Percentiles rank a stretch among this genome's conserved stretches.
Evolutionary conservation across 1,140 invertebrate genomes (phyloP).

Genomic region (Tenebrio molitor): DNA sequence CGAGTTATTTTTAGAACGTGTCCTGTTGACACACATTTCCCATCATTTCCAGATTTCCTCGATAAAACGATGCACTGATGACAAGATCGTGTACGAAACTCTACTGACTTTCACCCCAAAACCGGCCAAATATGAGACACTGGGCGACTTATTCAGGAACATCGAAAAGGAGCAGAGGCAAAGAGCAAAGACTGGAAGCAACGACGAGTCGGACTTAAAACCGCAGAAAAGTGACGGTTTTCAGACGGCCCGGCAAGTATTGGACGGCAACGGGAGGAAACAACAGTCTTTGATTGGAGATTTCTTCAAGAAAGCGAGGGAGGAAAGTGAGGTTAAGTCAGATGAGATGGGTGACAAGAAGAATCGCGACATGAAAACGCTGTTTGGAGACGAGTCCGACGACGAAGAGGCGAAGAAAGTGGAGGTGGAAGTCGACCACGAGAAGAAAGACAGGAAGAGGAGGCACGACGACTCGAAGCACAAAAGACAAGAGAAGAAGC

Average conservation of each 20-base stretch:
- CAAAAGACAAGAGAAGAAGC: constrained; percentile 2
- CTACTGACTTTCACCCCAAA: constrained; percentile 65
- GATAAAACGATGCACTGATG: constrained; percentile 65
- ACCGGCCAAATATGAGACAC: constrained; percentile 65
- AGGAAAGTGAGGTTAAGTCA: constrained; percentile 46
- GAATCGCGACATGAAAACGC: constrained; percentile 32
- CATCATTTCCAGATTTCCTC: constrained; percentile 65
- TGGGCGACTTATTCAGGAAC: constrained; percentile 66
- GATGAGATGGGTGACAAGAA: constrained; percentile 43
- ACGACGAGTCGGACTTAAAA: not conserved
- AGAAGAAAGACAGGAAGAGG: constrained; percentile 15
- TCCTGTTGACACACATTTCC: constrained; percentile 54
- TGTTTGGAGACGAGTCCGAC: constrained; percentile 57
- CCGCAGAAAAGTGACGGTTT: constrained; percentile 30
- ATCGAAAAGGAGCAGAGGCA: constrained; percentile 62
- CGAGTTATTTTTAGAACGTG: constrained; percentile 59
- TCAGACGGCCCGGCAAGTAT: constrained; percentile 54
- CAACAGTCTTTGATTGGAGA: constrained; percentile 41
- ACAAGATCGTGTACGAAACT: constrained; percentile 59
- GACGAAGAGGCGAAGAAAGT: constrained; percentile 63
- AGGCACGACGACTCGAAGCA: constrained; percentile 8
- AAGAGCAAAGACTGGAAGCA: constrained; percentile 41
- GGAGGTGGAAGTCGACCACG: not conserved
- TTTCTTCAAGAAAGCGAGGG: constrained; percentile 42
- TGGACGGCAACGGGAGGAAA: constrained; percentile 46